phyloP scores from a whole-genome alignment of 2,888 invertebrate genomes.

The Carcina quercana region DNA sequence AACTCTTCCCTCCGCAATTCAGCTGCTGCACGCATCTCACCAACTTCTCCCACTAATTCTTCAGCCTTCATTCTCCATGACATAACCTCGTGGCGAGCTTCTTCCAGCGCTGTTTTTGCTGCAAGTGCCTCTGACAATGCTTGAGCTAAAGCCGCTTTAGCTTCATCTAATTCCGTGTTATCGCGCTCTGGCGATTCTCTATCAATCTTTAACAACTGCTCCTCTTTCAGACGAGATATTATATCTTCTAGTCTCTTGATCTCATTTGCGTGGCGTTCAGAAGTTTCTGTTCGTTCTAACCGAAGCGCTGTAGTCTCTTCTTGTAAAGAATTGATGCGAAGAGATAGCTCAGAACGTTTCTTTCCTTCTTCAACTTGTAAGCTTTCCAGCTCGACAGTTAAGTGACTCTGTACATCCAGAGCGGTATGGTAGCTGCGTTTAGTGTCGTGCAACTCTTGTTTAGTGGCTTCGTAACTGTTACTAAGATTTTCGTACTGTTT shows the following conservation, averaged over 20 bases:
- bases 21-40: constrained; percentile 45
- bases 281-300: constrained; percentile 41
- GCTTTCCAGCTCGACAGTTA: constrained; percentile 55
- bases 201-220: constrained; percentile 25
- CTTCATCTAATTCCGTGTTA: constrained; percentile 51
- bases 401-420: constrained; percentile 57
- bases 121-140: constrained; percentile 41
- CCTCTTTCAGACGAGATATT: constrained; percentile 49
- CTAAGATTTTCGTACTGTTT: constrained; percentile 54
- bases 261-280: constrained; percentile 43
- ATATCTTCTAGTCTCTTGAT: constrained; percentile 44
- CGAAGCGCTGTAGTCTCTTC: constrained; percentile 52
- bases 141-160: constrained; percentile 32
- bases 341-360: constrained; percentile 37
- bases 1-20: constrained; percentile 52
- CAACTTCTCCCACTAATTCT: constrained; percentile 45
- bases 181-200: constrained; percentile 44
- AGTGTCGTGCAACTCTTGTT: constrained; percentile 62
- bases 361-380: constrained; percentile 50
- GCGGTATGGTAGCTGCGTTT: constrained; percentile 58
- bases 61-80: constrained; percentile 53
- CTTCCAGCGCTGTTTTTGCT: constrained; percentile 44
- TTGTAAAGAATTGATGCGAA: constrained; percentile 43
- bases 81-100: constrained; percentile 36
- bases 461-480: constrained; percentile 46